These are phyloP conservation scores for Spatulosminthurus flaviceps DNA, from an alignment of 2,888 invertebrate genomes.

Conservation along the genomic window DNA sequence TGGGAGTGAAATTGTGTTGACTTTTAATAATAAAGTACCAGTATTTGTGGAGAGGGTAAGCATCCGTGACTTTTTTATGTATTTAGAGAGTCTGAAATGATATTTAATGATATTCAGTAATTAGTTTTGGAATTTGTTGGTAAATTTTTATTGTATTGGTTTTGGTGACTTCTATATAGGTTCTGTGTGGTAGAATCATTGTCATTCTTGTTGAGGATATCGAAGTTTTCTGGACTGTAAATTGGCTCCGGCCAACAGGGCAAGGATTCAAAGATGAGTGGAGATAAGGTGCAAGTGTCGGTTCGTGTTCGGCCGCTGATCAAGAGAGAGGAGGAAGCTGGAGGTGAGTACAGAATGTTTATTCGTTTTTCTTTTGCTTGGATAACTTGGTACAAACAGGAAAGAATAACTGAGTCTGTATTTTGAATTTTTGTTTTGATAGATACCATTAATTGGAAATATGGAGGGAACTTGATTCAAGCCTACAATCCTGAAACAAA, in stretches of 20 bases:
- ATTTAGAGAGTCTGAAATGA: too few species aligned
- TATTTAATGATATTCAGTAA: too few species aligned
- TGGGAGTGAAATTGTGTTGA: too few species aligned
- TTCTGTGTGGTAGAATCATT: too few species aligned
- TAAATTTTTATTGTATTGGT: too few species aligned
- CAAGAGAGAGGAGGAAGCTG: conserved; percentile 71
- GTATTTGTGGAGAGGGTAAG: too few species aligned
- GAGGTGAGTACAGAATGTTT: not conserved
- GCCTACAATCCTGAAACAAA: conserved; percentile 70
- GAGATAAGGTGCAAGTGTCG: conserved; percentile 76
- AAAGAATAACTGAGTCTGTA: not conserved
- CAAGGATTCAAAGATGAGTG: not conserved
- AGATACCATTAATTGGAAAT: conserved; percentile 66
- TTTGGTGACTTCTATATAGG: too few species aligned
- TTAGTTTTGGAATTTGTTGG: too few species aligned
- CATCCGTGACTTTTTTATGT: too few species aligned
- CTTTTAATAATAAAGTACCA: too few species aligned
- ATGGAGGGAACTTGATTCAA: conserved; percentile 72
- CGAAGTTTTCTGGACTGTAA: too few species aligned
- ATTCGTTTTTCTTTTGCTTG: not conserved
- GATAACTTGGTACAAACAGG: not conserved
- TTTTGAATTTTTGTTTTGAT: conserved; percentile 16
- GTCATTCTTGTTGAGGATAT: too few species aligned
- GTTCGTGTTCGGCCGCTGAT: conserved; percentile 78
- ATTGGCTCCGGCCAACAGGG: conserved; percentile 23